Conservation (phyloP, 2,113 vertebrate genomes). For the Pagrus major region DNA sequence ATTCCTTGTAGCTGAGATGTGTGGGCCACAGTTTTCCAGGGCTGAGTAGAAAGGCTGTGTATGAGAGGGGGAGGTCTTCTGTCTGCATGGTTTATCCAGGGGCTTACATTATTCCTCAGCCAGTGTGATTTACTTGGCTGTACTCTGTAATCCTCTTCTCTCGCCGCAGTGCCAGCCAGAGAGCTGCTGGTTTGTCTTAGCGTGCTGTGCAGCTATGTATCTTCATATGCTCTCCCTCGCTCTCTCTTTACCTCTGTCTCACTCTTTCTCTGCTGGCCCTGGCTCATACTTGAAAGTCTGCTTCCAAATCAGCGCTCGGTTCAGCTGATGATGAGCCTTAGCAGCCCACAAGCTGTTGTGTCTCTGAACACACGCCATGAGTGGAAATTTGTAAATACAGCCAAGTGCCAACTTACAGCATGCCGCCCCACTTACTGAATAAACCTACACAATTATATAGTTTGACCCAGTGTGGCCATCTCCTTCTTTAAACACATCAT, state of each 20-base stretch:
- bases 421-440: slow-evolving; percentile 29
- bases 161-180: slow-evolving; percentile 61
- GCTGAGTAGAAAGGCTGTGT: slow-evolving; percentile 43
- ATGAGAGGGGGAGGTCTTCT: slow-evolving; percentile 59
- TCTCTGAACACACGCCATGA: slow-evolving; percentile 46
- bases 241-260: slow-evolving; percentile 34
- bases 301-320: slow-evolving; percentile 50
- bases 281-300: slow-evolving; percentile 35
- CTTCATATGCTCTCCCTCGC: slow-evolving; percentile 40
- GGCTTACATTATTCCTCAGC: slow-evolving; percentile 70
- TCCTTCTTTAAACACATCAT: slow-evolving; percentile 34
- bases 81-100: slow-evolving; percentile 75
- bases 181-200: slow-evolving; percentile 65
- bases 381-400: slow-evolving; percentile 59
- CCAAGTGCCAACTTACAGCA: slow-evolving; percentile 43
- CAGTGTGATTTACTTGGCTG: slow-evolving; percentile 75
- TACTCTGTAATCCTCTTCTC: slow-evolving; percentile 69
- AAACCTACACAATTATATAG: slow-evolving; percentile 15
- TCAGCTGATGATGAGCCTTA: slow-evolving; percentile 49
- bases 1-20: slow-evolving; percentile 38
- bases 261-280: slow-evolving; percentile 17
- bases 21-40: slow-evolving; percentile 55
- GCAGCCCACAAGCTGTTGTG: slow-evolving; percentile 48
- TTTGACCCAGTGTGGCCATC: slow-evolving; percentile 8
- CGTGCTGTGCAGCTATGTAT: slow-evolving; percentile 35